Base-by-base conservation (phyloP, 2,888 invertebrate species). In the Phanerotoma sp. region DNA sequence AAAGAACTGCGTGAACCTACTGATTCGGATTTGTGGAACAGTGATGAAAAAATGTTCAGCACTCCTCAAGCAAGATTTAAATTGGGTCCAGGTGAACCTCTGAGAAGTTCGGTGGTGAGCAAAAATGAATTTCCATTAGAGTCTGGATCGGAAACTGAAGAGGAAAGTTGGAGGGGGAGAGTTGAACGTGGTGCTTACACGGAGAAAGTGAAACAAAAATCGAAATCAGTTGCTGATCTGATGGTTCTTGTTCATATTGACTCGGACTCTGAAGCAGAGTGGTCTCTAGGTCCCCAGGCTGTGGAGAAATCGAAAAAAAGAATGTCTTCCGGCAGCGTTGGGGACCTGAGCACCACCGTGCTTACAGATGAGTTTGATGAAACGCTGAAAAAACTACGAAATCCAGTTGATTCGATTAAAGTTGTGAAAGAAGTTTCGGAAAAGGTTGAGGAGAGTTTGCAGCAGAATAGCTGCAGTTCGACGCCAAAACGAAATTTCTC, bases 1-100 rank as follows among this genome's bases (percentile, higher is more conserved):
- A 79, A 79, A 33, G 88, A 89, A 68, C 78, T 89, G 1, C 86
- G 87, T 63, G 89, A 88, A 1, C 88, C 87, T 1, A 74, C 88
- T 4, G 75, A 76, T 60, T 74, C 72, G 0, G 75, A 74, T 32
- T 62, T 68, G 22, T 75, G 75, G 74, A 65, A 67, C 10, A 65
- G 69, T 5, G 67, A 69, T 3, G 73, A 72, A 1, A 66, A 63
- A 25, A 46, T 51, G 18, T 46, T 55, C 3, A 62, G 56, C 13
- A 59, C 51, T 7, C 56, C 64, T 3, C 70, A 66, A 32, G 68
- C 71, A 4, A 65, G 69, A 9, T 77, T 77, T 57, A 71, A 74
- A 3, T 61, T 77, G 3, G 77, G 77, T 3, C 75, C 75, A 1
- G 69, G 70, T 4, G 76, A 75, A 51, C 67, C 69, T 1, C 68